Conservation (phyloP, 1,140 invertebrate species). For the Pachyrhynchus sulphureomaculatus region DNA sequence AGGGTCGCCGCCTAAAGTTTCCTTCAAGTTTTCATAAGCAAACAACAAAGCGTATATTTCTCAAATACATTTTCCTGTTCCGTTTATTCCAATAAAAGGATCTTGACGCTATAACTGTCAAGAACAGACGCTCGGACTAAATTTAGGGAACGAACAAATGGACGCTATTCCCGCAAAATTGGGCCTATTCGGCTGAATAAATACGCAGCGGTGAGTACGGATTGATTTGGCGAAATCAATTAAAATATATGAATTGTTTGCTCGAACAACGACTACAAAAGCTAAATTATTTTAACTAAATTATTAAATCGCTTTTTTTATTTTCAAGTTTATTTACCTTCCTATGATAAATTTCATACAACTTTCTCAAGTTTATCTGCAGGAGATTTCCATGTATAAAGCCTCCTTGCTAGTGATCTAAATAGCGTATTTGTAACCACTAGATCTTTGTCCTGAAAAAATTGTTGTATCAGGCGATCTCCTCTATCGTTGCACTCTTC, state of each 20-base stretch:
- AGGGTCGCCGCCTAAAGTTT: slow-evolving; percentile 12
- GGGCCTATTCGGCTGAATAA: slow-evolving; percentile 24
- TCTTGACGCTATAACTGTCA: slow-evolving; percentile 27
- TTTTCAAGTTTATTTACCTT: not conserved
- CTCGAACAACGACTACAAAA: not conserved
- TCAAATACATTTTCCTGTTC: slow-evolving; percentile 31
- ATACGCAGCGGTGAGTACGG: not conserved
- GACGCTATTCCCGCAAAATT: slow-evolving; percentile 30
- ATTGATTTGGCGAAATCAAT: slow-evolving; percentile 25
- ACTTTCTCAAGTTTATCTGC: too few species aligned
- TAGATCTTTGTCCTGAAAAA: too few species aligned
- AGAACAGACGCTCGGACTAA: slow-evolving; percentile 26
- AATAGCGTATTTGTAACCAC: too few species aligned
- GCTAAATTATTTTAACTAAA: not conserved
- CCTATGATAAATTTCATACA: not conserved
- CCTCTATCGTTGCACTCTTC: too few species aligned
- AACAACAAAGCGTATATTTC: slow-evolving; percentile 32
- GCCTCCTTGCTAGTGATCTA: too few species aligned
- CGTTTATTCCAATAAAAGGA: slow-evolving; percentile 32
- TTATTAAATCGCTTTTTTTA: not conserved
- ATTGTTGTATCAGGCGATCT: too few species aligned
- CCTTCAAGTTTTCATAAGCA: slow-evolving; percentile 30
- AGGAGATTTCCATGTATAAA: not conserved
- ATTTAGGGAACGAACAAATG: slow-evolving; percentile 31
- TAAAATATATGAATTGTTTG: slow-evolving; percentile 3